Conservation (phyloP, 2,797 vertebrate species). For the Pseudocheirus occidentalis region DNA sequence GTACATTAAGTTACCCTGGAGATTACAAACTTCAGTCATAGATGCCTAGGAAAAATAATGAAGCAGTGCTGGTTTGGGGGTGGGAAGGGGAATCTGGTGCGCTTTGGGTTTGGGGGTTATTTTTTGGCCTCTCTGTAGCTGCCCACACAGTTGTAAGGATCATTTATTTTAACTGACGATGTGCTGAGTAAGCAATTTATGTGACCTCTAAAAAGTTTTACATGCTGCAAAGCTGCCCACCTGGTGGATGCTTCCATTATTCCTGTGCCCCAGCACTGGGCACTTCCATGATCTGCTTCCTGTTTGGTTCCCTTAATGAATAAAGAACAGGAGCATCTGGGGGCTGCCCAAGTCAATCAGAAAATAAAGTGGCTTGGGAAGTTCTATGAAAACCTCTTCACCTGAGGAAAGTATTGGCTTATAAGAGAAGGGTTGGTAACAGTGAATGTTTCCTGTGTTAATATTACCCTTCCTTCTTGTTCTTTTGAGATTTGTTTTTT, state of each 20-base stretch:
- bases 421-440: conserved; percentile 43
- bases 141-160: neutral
- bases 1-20: neutral
- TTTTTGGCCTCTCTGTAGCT: neutral
- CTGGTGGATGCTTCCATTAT: conserved; percentile 3
- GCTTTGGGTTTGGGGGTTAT: neutral
- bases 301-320: neutral
- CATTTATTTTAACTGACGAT: neutral
- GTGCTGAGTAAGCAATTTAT: conserved; percentile 34
- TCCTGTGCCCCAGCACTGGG: neutral
- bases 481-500: neutral
- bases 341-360: neutral
- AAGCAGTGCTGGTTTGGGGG: neutral
- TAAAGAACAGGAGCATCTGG: neutral
- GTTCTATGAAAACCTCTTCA: neutral
- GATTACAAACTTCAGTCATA: neutral
- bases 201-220: conserved; percentile 10
- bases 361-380: conserved; percentile 48
- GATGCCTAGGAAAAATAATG: neutral
- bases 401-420: conserved; percentile 8
- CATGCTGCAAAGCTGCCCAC: neutral
- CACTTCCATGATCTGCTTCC: conserved; percentile 1
- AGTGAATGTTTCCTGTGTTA: conserved; percentile 36
- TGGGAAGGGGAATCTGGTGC: neutral
- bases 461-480: conserved; percentile 1